Conservation (phyloP, 1,140 invertebrate species). For the Penaeus japonicus region DNA sequence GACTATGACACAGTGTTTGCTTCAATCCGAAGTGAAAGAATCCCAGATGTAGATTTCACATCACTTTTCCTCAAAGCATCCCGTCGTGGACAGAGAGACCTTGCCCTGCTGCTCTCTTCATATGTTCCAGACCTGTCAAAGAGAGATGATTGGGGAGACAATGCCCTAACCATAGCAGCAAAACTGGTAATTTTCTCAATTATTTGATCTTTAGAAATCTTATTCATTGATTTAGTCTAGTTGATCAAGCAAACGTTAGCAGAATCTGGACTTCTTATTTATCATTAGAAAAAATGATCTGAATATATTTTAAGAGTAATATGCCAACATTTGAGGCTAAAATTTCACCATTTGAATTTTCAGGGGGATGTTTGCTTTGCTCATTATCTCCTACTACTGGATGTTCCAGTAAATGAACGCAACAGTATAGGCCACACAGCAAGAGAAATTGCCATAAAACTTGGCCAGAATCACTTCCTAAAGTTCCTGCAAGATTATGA, state of each 20-base stretch:
- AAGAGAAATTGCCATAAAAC: background rate
- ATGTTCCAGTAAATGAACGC: background rate
- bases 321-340: too few relatives aligned
- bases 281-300: too few relatives aligned
- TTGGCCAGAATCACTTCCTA: background rate
- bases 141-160: slow-evolving; percentile 3
- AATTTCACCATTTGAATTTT: background rate
- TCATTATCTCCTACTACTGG: background rate
- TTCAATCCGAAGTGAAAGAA: background rate
- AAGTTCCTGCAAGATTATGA: background rate
- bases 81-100: background rate
- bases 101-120: background rate
- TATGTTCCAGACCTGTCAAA: background rate
- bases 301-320: too few relatives aligned
- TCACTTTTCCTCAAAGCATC: background rate
- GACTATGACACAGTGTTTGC: background rate
- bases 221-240: background rate
- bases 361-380: slow-evolving; percentile 22
- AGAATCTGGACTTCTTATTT: too few relatives aligned
- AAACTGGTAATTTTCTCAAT: background rate
- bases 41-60: background rate
- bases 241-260: too few relatives aligned
- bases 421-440: background rate
- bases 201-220: background rate
- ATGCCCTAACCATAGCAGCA: slow-evolving; percentile 19